Base-by-base conservation (phyloP, 2,888 invertebrate species). In the Cyaniris semiargus region DNA sequence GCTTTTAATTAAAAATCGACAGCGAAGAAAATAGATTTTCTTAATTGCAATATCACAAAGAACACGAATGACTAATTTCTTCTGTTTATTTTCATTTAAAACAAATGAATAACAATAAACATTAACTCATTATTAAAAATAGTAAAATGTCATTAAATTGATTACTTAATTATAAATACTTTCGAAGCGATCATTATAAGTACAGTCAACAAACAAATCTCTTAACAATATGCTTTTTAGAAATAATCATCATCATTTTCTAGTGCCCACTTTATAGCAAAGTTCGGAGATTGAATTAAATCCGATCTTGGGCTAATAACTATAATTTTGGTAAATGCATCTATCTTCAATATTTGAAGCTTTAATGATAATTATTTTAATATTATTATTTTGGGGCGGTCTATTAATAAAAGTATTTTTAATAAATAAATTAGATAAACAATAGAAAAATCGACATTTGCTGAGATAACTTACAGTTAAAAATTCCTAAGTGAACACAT, bases 11-110 rank as follows among this genome's bases (percentile, higher is more conserved):
- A 23, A 60, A 60, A 60, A 60, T 18, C 18, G 13, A 56, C 18
- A 56, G 56, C 8, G 56, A 56, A 7, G 7, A 56, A 56, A 56
- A 58, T 60, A 4, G 21, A 15, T 60, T 27, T 31, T 66, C 15
- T 66, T 66, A 66, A 66, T 66, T 66, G 66, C 6, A 27, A 27
- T 66, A 66, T 66, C 27, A 66, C 66, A 66, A 31, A 31, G 27
- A 31, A 66, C 66, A 66, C 5, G 27, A 66, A 66, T 66, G 27
- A 66, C 27, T 66, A 31, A 66, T 66, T 27, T 60, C 21, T 27
- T 31, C 15, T 15, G 66, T 66, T 66, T 27, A 27, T 66, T 66
- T 31, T 66, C 27, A 31, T 31, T 31, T 66, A 1, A 60, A 23
- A 27, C 60, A 23, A 66, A 66, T 66, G 27, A 66, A 27, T 66